Percentiles rank a stretch among this genome's conserved stretches.
These are phyloP conservation scores for Petrocephalus sullivani DNA, from an alignment of 2,797 vertebrate genomes.

Conservation along the genomic window DNA sequence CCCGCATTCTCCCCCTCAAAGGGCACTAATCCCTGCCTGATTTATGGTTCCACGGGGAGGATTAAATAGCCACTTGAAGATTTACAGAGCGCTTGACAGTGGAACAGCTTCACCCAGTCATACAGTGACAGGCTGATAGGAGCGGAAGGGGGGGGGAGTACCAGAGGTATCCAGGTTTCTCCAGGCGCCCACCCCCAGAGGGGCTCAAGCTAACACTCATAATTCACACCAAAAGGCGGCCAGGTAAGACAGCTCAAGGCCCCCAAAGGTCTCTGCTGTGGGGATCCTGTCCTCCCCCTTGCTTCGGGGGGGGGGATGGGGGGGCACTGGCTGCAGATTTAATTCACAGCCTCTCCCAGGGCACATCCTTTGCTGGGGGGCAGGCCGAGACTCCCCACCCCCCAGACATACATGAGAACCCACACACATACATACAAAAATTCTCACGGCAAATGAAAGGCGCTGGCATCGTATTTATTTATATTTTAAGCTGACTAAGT, in stretches of 20 bases:
- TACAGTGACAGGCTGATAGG: not conserved
- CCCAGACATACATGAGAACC: not conserved
- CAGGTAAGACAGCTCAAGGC: not conserved
- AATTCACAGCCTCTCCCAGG: not conserved
- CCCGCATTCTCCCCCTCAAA: not conserved
- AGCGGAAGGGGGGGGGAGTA: not conserved
- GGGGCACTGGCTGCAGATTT: not conserved
- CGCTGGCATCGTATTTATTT: not conserved
- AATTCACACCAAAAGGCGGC: not conserved
- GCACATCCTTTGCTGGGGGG: not conserved
- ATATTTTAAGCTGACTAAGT: not conserved
- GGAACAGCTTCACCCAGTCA: not conserved
- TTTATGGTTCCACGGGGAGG: constrained; percentile 19
- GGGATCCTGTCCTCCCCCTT: not conserved
- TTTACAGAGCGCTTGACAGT: not conserved
- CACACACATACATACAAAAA: not conserved
- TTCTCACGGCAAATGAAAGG: not conserved
- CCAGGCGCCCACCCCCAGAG: not conserved
- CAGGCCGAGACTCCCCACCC: not conserved
- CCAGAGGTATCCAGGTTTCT: not conserved
- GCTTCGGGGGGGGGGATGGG: too few species aligned
- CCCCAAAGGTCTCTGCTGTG: not conserved
- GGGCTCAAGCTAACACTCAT: not conserved
- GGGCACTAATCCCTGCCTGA: constrained; percentile 15
- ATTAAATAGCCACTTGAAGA: constrained; percentile 24